Evolutionary conservation across 2,113 vertebrate genomes (phyloP).

Genomic region (Pelecanus crispus): DNA sequence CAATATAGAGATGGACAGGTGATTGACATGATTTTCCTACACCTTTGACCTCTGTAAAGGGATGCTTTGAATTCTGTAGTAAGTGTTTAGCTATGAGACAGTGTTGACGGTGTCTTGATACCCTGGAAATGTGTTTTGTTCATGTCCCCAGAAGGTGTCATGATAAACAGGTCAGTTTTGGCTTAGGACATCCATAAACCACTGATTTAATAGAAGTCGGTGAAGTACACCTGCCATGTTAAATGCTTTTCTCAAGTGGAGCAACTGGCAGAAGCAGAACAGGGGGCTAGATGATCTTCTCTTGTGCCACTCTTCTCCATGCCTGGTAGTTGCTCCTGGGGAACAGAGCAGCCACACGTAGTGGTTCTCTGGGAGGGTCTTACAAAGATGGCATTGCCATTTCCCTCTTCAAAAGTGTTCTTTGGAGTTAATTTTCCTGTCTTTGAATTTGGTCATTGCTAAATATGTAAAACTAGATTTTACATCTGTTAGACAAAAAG

Average conservation of each 20-base stretch:
- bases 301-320: not conserved
- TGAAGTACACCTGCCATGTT: not conserved
- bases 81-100: not conserved
- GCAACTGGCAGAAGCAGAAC: not conserved
- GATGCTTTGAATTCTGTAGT: not conserved
- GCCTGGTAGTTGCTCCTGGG: not conserved
- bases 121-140: not conserved
- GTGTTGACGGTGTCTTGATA: not conserved
- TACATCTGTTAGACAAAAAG: not conserved
- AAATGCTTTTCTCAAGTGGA: not conserved
- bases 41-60: not conserved
- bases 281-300: not conserved
- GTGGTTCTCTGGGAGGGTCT: not conserved
- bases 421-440: not conserved
- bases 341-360: not conserved
- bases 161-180: not conserved
- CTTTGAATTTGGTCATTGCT: not conserved
- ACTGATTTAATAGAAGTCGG: not conserved
- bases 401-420: not conserved
- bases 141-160: too few relatives aligned
- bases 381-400: not conserved
- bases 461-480: not conserved
- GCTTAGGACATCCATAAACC: not conserved
- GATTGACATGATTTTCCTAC: not conserved
- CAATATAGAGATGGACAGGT: not conserved